These are phyloP conservation scores for Drosophila pseudotakahashii DNA, from an alignment of 2,888 invertebrate genomes.

Conservation along the genomic window DNA sequence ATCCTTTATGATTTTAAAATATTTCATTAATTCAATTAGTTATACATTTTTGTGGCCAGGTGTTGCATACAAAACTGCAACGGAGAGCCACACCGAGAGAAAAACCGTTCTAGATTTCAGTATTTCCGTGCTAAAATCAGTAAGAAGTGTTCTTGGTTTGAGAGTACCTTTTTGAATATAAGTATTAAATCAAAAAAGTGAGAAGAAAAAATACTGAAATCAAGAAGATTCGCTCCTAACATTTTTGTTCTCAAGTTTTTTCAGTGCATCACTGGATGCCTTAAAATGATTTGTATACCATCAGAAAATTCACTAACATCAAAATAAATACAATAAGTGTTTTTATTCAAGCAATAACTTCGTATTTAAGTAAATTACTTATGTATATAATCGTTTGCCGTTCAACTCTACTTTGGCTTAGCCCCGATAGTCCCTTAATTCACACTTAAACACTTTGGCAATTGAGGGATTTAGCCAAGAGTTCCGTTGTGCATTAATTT, in stretches of 20 bases:
- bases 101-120: too few species aligned
- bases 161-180: too few species aligned
- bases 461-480: slow-evolving; percentile 40
- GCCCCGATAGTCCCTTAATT: neutral
- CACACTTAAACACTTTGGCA: slow-evolving; percentile 23
- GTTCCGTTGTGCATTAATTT: slow-evolving; percentile 51
- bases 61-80: slow-evolving; percentile 17
- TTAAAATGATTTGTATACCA: neutral
- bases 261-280: neutral
- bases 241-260: too few species aligned
- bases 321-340: neutral
- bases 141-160: too few species aligned
- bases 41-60: slow-evolving; percentile 59
- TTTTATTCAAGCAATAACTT: too few species aligned
- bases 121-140: too few species aligned
- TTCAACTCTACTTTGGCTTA: neutral
- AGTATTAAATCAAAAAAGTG: too few species aligned
- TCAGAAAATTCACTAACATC: neutral
- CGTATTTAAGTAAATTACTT: neutral
- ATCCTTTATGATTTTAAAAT: slow-evolving; percentile 58
- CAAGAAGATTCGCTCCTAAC: too few species aligned
- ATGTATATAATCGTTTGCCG: neutral
- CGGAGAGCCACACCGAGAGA: too few species aligned
- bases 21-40: slow-evolving; percentile 75
- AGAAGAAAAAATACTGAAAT: too few species aligned